Percentiles rank a stretch among this genome's conserved stretches.
phyloP scores from a whole-genome alignment of 2,888 invertebrate genomes.

The Aproaerema taeniolella region DNA sequence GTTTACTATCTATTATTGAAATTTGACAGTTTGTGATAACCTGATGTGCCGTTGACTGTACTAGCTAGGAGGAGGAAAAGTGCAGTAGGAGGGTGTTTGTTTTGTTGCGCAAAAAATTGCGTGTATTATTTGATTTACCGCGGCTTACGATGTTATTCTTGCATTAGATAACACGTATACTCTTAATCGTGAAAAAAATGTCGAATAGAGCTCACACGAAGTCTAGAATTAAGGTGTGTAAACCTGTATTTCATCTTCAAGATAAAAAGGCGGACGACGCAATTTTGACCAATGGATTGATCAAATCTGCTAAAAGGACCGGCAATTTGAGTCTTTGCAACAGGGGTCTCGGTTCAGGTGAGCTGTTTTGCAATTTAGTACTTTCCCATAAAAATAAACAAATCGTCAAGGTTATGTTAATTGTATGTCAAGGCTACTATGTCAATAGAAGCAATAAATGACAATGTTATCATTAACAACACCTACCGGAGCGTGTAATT shows the following conservation, averaged over 20 bases:
- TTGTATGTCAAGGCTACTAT: slow-evolving; percentile 14
- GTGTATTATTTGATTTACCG: slow-evolving; percentile 7
- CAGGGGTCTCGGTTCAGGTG: slow-evolving; percentile 85
- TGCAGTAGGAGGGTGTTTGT: not conserved
- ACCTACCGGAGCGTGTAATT: too few species aligned
- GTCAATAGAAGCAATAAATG: not conserved
- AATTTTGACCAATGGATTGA: slow-evolving; percentile 81
- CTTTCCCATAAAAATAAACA: slow-evolving; percentile 21
- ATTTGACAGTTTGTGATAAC: too few species aligned
- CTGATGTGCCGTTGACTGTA: too few species aligned
- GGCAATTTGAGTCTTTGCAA: slow-evolving; percentile 89
- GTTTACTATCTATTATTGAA: too few species aligned
- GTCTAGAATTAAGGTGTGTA: slow-evolving; percentile 54
- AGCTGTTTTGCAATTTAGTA: slow-evolving; percentile 71
- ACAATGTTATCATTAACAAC: not conserved
- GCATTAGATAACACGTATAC: slow-evolving; percentile 5
- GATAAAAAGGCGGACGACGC: slow-evolving; percentile 83
- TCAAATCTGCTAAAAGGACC: slow-evolving; percentile 88
- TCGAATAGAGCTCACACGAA: slow-evolving; percentile 30
- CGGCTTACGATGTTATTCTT: slow-evolving; percentile 7
- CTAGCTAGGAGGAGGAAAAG: too few species aligned
- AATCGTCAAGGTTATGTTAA: slow-evolving; percentile 11
- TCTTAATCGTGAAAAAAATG: too few species aligned
- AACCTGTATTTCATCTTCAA: slow-evolving; percentile 83
- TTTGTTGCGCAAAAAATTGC: slow-evolving; percentile 11